Base-by-base conservation (phyloP, 2,797 vertebrate species). In the Lagodon rhomboides region DNA sequence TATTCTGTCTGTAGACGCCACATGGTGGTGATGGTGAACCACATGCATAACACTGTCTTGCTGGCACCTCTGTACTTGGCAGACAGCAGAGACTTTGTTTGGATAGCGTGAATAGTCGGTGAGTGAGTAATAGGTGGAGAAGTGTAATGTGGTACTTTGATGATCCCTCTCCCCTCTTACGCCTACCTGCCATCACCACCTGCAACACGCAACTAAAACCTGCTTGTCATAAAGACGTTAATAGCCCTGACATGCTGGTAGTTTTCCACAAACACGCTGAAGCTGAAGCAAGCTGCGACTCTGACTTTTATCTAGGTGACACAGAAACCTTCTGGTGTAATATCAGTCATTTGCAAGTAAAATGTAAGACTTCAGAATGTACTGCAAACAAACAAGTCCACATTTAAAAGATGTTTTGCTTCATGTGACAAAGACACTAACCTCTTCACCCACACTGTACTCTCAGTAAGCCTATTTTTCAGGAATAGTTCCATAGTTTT, bases 251-350 rank as follows among this genome's bases (percentile, higher is more conserved):
- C 64, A 44, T 20, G 17, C 38, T 16, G 76, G 76, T 55, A 72
- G n/a, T 71, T 86, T 85, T 68, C 79, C 60, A 78, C 61, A 56
- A 16, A 9, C n/a, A 27, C 20, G n/a, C 30, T 12, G 18, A 47
- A 5, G 43, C 3, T 8, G 25, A 30, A 72, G 30, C 25, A 54
- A 49, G 7, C 34, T 38, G 3, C 25, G 11, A 20, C 27, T 59
- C 9, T 12, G 16, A n/a, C 13, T 20, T 20, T 74, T 18, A 27
- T 4, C 18, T 15, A 17, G 38, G 23, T 15, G 20, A 54, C 49
- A 46, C 67, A 34, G 12, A 47, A 16, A 18, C 0, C 23, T 25
- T 3, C 0, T 25, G 15, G 53, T 58, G 51, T 58, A 30, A 77
- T 17, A 34, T 50, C 17, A 49, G 44, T 62, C 17, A 44, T 65